These are phyloP conservation scores for Papilio polytes DNA, from an alignment of 1,140 invertebrate species.

Conservation along the genomic window DNA sequence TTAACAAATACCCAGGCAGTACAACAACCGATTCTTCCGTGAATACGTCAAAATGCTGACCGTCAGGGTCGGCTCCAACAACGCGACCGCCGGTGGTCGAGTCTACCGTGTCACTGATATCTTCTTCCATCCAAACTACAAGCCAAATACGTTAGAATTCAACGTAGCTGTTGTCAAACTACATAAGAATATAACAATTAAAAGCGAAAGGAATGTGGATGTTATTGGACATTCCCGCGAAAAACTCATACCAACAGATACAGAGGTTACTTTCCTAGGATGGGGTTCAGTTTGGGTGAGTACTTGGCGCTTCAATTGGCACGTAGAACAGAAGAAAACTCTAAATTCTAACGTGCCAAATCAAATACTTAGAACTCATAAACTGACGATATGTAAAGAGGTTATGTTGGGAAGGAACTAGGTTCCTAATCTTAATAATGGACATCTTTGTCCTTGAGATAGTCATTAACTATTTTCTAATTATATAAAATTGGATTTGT, in stretches of 20 bases:
- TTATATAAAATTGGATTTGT: no score
- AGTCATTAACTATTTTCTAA: no score
- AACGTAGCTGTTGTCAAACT: slow-evolving; percentile 70
- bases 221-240: slow-evolving; percentile 57
- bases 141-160: slow-evolving; percentile 67
- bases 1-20: slow-evolving; percentile 57
- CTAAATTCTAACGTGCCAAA: neutral
- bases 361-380: neutral
- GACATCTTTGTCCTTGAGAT: no score
- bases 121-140: slow-evolving; percentile 78
- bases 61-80: slow-evolving; percentile 66
- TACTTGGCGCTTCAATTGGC: neutral
- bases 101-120: slow-evolving; percentile 65
- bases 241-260: slow-evolving; percentile 57
- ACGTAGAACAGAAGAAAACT: neutral
- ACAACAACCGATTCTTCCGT: slow-evolving; percentile 75
- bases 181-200: slow-evolving; percentile 65
- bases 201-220: slow-evolving; percentile 41
- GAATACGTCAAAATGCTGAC: slow-evolving; percentile 74
- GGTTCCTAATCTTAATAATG: no score
- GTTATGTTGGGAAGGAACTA: no score
- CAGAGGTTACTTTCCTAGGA: slow-evolving; percentile 66
- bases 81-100: slow-evolving; percentile 70
- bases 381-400: no score
- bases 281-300: slow-evolving; percentile 77